These are phyloP conservation scores for Gobio gobio DNA, from an alignment of 2,113 vertebrate species.

Conservation along the genomic window DNA sequence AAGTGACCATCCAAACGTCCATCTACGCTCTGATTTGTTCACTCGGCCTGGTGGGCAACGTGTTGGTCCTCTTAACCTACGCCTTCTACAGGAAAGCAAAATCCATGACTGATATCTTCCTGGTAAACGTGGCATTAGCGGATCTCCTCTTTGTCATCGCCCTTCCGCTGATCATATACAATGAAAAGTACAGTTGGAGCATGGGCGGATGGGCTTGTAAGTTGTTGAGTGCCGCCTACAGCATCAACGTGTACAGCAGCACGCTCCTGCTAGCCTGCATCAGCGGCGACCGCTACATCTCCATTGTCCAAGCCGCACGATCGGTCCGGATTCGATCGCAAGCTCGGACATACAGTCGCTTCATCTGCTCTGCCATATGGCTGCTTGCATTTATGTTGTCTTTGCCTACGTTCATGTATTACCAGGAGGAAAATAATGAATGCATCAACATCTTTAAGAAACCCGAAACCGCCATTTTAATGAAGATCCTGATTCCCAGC, in stretches of 20 bases:
- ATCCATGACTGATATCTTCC: conserved; percentile 91
- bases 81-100: conserved; percentile 84
- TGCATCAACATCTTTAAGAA: conserved; percentile 75
- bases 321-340: conserved; percentile 79
- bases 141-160: conserved; percentile 88
- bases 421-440: not conserved
- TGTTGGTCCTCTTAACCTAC: conserved; percentile 87
- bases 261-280: conserved; percentile 91
- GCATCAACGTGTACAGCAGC: conserved; percentile 90
- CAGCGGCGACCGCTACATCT: conserved; percentile 87
- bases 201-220: conserved; percentile 82
- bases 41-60: conserved; percentile 85
- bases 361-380: conserved; percentile 84
- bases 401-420: conserved; percentile 79
- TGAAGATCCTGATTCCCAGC: conserved; percentile 83
- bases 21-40: conserved; percentile 81
- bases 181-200: conserved; percentile 75
- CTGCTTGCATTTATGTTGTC: conserved; percentile 75
- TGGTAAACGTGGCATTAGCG: conserved; percentile 87
- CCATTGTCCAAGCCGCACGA: conserved; percentile 87
- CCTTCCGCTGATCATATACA: conserved; percentile 85
- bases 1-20: conserved; percentile 56
- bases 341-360: conserved; percentile 67
- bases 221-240: conserved; percentile 79
- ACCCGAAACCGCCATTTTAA: conserved; percentile 55